These are phyloP conservation scores for Patella vulgata DNA, from an alignment of 1,140 invertebrate species.

Conservation along the genomic window DNA sequence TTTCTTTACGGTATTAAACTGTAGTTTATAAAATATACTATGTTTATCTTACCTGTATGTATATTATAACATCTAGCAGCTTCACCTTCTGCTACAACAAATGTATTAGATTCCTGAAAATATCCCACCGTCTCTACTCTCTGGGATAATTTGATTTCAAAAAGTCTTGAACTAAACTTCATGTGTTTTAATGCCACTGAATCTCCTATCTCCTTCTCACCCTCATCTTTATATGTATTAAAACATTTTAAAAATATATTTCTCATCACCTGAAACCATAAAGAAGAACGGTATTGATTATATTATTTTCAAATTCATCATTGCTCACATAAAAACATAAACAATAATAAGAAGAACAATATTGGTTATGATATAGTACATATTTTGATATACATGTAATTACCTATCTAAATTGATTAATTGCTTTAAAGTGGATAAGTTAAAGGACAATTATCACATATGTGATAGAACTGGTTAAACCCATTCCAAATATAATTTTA, in stretches of 20 bases:
- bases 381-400: too few relatives aligned
- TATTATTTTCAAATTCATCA: too few relatives aligned
- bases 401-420: too few relatives aligned
- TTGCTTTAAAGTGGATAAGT: too few relatives aligned
- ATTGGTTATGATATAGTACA: too few relatives aligned
- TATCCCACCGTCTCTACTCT: conserved; percentile 56
- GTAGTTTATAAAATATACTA: background rate
- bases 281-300: background rate
- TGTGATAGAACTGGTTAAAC: too few relatives aligned
- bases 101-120: conserved; percentile 54
- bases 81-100: conserved; percentile 57
- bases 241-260: conserved; percentile 64
- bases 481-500: too few relatives aligned
- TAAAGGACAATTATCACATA: too few relatives aligned
- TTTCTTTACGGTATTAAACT: background rate
- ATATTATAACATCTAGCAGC: conserved; percentile 55
- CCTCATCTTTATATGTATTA: conserved; percentile 56
- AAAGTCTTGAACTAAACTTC: conserved; percentile 59
- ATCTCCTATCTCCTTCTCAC: conserved; percentile 48
- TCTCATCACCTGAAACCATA: conserved; percentile 59
- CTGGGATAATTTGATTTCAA: conserved; percentile 59
- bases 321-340: too few relatives aligned
- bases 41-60: conserved; percentile 59
- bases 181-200: conserved; percentile 50
- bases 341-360: too few relatives aligned